Evolutionary conservation across 2,113 vertebrate genomes (phyloP).

Genomic region (Tyto alba): DNA sequence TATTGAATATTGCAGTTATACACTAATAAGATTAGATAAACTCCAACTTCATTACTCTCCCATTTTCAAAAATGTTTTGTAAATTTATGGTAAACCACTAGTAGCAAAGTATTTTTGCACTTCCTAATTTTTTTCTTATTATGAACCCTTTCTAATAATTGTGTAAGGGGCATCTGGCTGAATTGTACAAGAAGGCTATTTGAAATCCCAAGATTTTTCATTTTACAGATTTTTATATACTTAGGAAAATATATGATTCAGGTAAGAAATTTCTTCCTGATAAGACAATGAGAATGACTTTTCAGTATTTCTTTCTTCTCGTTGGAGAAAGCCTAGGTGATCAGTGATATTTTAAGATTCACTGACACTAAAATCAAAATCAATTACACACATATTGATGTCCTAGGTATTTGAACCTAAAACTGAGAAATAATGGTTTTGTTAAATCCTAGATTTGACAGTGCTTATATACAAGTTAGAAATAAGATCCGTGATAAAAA

Average conservation of each 20-base stretch:
- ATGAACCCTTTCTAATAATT: background rate
- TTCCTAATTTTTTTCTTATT: background rate
- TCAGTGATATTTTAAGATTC: background rate
- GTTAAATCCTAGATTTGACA: background rate
- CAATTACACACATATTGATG: background rate
- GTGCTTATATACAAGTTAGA: background rate
- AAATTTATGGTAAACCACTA: background rate
- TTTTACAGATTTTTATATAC: background rate
- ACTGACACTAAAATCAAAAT: background rate
- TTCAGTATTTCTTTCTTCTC: background rate
- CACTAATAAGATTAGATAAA: background rate
- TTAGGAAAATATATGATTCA: background rate
- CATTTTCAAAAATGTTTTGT: background rate
- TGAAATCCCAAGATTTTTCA: background rate
- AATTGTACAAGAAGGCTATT: background rate
- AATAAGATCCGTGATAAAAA: background rate
- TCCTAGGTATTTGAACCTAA: background rate
- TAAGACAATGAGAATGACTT: background rate
- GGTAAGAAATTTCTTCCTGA: background rate
- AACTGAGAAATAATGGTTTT: background rate
- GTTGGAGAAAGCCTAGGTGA: background rate
- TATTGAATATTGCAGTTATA: background rate
- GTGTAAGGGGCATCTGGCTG: background rate
- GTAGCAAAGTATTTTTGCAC: background rate
- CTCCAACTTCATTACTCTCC: conserved; percentile 11